Base-by-base conservation (phyloP, 64 coral and sea anemone species). In the Stichodactyla helianthus region DNA sequence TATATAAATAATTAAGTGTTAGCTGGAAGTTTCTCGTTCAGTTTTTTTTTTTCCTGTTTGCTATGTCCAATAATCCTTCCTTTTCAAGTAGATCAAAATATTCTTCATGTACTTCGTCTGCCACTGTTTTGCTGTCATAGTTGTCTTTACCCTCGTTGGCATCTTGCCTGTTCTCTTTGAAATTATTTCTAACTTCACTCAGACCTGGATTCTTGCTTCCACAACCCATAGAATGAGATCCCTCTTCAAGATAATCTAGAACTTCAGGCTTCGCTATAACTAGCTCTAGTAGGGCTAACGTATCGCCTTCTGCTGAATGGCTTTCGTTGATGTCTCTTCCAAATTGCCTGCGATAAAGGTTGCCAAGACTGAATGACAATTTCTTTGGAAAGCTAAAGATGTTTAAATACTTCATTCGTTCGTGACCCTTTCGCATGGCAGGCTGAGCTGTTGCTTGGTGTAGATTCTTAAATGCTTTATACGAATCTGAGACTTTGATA, bases 231-330 rank as follows among this genome's bases (percentile, higher is more conserved):
- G 18, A 50, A 20, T 77, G 63, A 14, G 88, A 88, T 27, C 62
- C 88, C 54, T 74, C 59, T 16, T 93, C 92, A 27, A 93, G 64
- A 54, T 86, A 83, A 7, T 71, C 77, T 56, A 89, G 58, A 51
- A 93, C 65, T 35, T 90, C 88, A 67, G 92, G 92, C 50, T 90
- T 82, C 16, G 44, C 51, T 11, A 90, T 0, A 82, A 87, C 84
- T 10, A 93, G 88, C 70, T 68, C 54, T 19, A 93, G 58, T 54
- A 93, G 54, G 53, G 88, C 92, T 20, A 93, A 62, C 10, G 78
- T 85, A 83, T 93, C 92, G 23, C 76, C 92, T 82, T 93, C 92
- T n/a, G 92, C 88, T 31, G 86, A 87, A 58, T 93, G 92, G 31
- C 52, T 59, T 52, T 83, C 81, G 18, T 74, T 84, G 55, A 93